Evolutionary conservation across 1,140 invertebrate genomes (phyloP).

Genomic region (Pantala flavescens): DNA sequence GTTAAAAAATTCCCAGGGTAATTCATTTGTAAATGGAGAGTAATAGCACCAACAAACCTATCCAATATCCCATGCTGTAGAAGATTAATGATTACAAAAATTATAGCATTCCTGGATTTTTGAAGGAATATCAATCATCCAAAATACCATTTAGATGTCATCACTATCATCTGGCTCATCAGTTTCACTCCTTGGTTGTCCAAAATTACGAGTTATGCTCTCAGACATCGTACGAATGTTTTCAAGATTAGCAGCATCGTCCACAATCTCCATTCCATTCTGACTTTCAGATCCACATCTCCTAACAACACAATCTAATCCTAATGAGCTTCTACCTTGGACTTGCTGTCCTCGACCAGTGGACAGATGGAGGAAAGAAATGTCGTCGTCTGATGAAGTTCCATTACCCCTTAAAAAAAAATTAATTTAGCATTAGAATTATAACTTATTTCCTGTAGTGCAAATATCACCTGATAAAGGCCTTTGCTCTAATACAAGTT

Average conservation of each 20-base stretch:
- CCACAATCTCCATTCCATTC: constrained; percentile 35
- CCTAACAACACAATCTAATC: background rate
- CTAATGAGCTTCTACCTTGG: background rate
- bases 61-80: too few relatives aligned
- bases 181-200: constrained; percentile 50
- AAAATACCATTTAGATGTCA: constrained; percentile 22
- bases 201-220: constrained; percentile 62
- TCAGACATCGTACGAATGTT: constrained; percentile 64
- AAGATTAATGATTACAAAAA: too few relatives aligned
- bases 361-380: background rate
- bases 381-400: background rate
- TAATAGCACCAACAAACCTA: too few relatives aligned
- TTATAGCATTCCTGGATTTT: too few relatives aligned
- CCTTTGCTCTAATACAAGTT: too few relatives aligned
- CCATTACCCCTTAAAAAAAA: background rate
- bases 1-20: too few relatives aligned
- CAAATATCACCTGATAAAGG: too few relatives aligned
- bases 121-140: too few relatives aligned
- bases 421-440: too few relatives aligned
- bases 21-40: too few relatives aligned
- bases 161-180: constrained; percentile 46
- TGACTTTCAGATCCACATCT: constrained; percentile 22
- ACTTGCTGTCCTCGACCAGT: background rate
- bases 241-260: constrained; percentile 52
- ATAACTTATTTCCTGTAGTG: too few relatives aligned